Evolutionary conservation across 2,888 invertebrate genomes (phyloP).

Genomic region (Oligia latruncula): DNA sequence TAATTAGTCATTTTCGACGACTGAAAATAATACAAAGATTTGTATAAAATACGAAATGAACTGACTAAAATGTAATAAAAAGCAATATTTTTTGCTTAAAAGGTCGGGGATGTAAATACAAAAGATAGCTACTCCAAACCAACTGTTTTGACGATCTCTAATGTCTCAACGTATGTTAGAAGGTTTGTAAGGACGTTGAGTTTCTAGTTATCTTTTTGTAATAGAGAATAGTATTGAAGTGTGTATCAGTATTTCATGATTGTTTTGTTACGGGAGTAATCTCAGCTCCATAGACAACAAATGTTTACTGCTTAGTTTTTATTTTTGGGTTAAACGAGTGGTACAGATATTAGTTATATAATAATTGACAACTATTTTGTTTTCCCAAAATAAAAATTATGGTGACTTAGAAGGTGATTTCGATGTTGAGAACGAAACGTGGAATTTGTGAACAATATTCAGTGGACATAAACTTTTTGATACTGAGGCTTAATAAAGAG

Average conservation of each 20-base stretch:
- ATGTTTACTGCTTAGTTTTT: conserved; percentile 36
- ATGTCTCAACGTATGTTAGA: conserved; percentile 31
- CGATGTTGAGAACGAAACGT: conserved; percentile 36
- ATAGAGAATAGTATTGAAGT: conserved; percentile 52
- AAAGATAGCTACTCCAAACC: conserved; percentile 14
- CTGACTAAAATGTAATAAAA: conserved; percentile 30
- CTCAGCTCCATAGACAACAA: conserved; percentile 43
- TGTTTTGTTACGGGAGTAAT: conserved; percentile 45
- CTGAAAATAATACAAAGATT: conserved; percentile 33
- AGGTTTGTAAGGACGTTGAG: conserved; percentile 31
- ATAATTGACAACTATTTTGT: conserved; percentile 15
- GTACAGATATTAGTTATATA: conserved; percentile 23
- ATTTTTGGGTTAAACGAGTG: conserved; percentile 32
- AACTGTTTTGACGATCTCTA: conserved; percentile 57
- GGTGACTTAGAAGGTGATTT: conserved; percentile 20
- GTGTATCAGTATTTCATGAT: conserved; percentile 60
- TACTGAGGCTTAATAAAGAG: conserved; percentile 25
- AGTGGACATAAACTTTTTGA: conserved; percentile 28
- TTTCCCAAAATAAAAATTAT: conserved; percentile 27
- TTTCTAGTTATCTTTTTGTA: conserved; percentile 40
- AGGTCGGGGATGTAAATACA: conserved; percentile 4
- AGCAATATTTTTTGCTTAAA: conserved; percentile 30
- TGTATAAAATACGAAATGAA: conserved; percentile 34
- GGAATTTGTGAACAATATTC: conserved; percentile 41
- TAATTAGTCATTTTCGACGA: conserved; percentile 26